Percentiles rank a stretch among this genome's conserved stretches.
These are phyloP conservation scores for Drosophila ohnishii DNA, from an alignment of 1,140 invertebrate genomes.

Conservation along the genomic window DNA sequence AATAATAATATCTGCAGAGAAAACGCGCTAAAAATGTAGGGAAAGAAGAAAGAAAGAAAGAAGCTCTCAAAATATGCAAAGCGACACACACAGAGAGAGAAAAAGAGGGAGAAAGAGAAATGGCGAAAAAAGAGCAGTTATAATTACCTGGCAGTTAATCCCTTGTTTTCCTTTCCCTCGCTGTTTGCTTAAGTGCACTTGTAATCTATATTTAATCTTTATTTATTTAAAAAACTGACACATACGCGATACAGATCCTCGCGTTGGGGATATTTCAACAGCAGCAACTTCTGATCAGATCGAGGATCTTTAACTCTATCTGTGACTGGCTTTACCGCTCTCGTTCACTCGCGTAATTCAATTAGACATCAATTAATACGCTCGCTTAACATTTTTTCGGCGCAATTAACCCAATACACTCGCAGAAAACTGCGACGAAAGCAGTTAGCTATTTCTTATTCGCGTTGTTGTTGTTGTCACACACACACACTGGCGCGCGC, in stretches of 20 bases:
- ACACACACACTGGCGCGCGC: constrained; percentile 11
- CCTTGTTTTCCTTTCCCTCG: constrained; percentile 24
- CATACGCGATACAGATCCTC: constrained; percentile 75
- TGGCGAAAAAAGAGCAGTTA: constrained; percentile 56
- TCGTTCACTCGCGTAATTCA: constrained; percentile 52
- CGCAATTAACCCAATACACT: constrained; percentile 63
- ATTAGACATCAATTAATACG: constrained; percentile 60
- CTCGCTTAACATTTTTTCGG: constrained; percentile 68
- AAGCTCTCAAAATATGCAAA: constrained; percentile 41
- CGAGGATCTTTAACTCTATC: constrained; percentile 22
- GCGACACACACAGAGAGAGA: constrained; percentile 8
- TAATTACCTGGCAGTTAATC: constrained; percentile 67
- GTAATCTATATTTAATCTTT: constrained; percentile 73
- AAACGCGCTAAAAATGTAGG: constrained; percentile 30
- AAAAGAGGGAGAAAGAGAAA: constrained; percentile 18
- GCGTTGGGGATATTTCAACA: constrained; percentile 66
- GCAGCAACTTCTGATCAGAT: constrained; percentile 8
- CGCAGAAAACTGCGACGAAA: constrained; percentile 52
- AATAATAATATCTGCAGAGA: constrained; percentile 49
- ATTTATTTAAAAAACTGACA: constrained; percentile 41
- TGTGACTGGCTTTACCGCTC: constrained; percentile 2
- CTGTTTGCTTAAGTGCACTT: constrained; percentile 69
- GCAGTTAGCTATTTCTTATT: constrained; percentile 57
- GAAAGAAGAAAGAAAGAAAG: constrained; percentile 49
- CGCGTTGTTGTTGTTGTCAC: constrained; percentile 31